Conservation (phyloP, 1,140 invertebrate genomes). For the Sweltsa coloradensis region DNA sequence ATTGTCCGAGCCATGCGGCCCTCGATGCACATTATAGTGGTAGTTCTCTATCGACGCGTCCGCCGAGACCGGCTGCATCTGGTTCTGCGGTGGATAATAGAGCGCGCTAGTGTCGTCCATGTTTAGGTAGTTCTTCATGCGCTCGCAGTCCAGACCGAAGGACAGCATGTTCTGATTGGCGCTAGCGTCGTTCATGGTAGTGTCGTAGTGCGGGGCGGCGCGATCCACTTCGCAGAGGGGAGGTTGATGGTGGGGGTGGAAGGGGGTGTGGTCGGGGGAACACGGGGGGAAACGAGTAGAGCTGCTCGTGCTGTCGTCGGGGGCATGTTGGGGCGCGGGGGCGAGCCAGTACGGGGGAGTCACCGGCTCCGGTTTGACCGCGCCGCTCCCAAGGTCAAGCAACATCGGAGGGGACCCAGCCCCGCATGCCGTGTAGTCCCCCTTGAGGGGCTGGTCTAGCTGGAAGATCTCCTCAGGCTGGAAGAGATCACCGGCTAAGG, state of each 20-base stretch:
- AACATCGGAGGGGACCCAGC: constrained; percentile 51
- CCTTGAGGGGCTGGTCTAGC: constrained; percentile 54
- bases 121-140: too few species aligned
- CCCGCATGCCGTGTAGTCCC: constrained; percentile 23
- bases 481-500: constrained; percentile 51
- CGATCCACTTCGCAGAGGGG: too few species aligned
- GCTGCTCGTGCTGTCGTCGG: constrained; percentile 11
- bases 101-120: too few species aligned
- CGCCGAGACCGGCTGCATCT: too few species aligned
- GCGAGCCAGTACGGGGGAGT: constrained; percentile 6
- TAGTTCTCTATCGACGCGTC: too few species aligned
- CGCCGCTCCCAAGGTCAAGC: constrained; percentile 54
- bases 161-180: too few species aligned
- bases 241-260: neutral
- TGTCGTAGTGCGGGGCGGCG: too few species aligned
- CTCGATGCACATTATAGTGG: too few species aligned
- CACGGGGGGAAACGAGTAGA: constrained; percentile 7
- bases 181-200: too few species aligned
- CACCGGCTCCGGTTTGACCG: constrained; percentile 7
- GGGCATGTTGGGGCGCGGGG: neutral
- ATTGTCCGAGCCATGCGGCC: too few species aligned
- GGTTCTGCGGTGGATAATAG: too few species aligned
- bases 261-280: neutral
- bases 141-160: too few species aligned
- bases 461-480: constrained; percentile 68